Conservation (phyloP, 2,797 vertebrate species). For the Silurus aristotelis region DNA sequence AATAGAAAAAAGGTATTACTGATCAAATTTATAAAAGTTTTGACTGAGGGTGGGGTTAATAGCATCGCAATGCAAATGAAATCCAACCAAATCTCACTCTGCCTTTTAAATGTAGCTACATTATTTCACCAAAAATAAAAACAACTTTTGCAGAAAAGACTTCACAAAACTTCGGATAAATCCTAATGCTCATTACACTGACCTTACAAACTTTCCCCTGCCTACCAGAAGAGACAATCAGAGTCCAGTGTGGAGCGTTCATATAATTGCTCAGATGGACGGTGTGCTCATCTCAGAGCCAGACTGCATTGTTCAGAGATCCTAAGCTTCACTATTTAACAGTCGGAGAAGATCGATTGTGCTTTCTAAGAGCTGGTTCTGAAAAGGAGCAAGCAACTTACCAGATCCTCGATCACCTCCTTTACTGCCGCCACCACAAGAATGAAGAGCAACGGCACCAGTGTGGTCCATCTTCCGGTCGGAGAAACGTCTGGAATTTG, state of each 20-base stretch:
- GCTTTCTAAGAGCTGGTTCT: background rate
- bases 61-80: no score
- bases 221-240: conserved; percentile 58
- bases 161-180: no score
- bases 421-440: conserved; percentile 96
- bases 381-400: conserved; percentile 63
- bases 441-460: conserved; percentile 97
- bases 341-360: background rate
- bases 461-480: conserved; percentile 94
- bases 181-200: conserved; percentile 47
- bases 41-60: no score
- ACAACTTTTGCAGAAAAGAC: no score
- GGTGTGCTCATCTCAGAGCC: background rate
- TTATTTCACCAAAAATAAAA: no score
- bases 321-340: background rate
- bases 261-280: conserved; percentile 64
- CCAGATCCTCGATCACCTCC: conserved; percentile 97
- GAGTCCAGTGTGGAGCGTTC: conserved; percentile 59
- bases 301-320: background rate
- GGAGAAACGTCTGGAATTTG: conserved; percentile 99
- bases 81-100: no score
- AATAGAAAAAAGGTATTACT: no score
- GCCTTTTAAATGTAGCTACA: no score
- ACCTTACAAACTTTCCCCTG: conserved; percentile 61
- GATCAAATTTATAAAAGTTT: no score